Evolutionary conservation across 35 echinoderm and acorn worm species (phyloP).

Genomic region (Antedon bifida): DNA sequence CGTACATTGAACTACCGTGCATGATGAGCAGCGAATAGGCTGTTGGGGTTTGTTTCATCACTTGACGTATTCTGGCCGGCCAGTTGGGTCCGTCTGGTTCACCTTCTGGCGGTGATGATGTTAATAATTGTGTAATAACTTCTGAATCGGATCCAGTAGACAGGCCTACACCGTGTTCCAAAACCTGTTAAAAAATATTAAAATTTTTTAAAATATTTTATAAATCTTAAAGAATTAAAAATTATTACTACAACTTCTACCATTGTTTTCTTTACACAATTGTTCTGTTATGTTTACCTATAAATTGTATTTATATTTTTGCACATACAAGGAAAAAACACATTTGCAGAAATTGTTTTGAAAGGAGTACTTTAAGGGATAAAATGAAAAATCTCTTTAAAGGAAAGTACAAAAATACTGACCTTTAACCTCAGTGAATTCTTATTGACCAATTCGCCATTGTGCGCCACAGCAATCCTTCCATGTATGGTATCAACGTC

Average conservation of each 20-base stretch:
- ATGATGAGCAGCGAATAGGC: conserved; percentile 74
- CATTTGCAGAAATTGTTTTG: too few species aligned
- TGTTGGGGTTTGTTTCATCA: conserved; percentile 71
- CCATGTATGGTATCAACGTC: conserved; percentile 92
- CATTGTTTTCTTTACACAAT: too few species aligned
- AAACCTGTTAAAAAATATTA: conserved; percentile 35
- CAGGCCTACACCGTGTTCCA: conserved; percentile 79
- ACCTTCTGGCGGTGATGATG: conserved; percentile 54
- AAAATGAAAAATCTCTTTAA: too few species aligned
- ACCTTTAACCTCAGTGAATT: conserved; percentile 49
- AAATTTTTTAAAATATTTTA: background rate
- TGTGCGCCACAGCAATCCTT: conserved; percentile 78
- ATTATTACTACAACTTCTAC: too few species aligned
- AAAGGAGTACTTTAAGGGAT: too few species aligned
- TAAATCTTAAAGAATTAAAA: background rate
- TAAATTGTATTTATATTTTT: too few species aligned
- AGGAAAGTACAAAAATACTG: too few species aligned
- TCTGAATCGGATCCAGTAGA: conserved; percentile 78
- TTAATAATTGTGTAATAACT: conserved; percentile 80
- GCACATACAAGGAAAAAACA: too few species aligned
- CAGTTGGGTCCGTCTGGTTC: conserved; percentile 82
- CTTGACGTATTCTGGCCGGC: conserved; percentile 68
- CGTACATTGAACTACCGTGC: conserved; percentile 65
- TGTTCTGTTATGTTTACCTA: too few species aligned
- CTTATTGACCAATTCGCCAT: conserved; percentile 83